phyloP scores from a whole-genome alignment of 37 sponge, comb jelly and placozoan genomes.

The Bolinopsis microptera region DNA sequence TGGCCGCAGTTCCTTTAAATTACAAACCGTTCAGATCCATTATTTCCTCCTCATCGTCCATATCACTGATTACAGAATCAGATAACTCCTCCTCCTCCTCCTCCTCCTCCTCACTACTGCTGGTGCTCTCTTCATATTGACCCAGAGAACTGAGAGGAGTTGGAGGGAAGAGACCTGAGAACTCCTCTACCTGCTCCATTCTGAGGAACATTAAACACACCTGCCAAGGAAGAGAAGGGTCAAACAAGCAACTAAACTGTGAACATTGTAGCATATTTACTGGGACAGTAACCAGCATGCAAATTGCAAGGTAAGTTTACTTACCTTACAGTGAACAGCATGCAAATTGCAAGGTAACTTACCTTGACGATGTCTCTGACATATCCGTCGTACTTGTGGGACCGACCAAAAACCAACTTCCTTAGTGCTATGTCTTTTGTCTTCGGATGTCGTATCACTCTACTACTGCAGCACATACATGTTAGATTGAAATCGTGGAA shows the following conservation, averaged over 20 bases:
- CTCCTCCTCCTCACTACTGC: not conserved
- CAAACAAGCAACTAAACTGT: too few relatives aligned
- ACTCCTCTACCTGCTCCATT: conserved; percentile 6
- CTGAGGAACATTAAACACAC: conserved; percentile 1
- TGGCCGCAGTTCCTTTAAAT: too few relatives aligned
- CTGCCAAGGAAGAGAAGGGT: too few relatives aligned
- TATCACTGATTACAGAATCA: not conserved
- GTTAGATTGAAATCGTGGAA: too few relatives aligned
- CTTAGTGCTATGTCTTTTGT: not conserved
- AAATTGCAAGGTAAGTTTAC: too few relatives aligned
- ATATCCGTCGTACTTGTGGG: not conserved
- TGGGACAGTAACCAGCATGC: too few relatives aligned
- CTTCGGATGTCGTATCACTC: not conserved
- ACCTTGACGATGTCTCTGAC: not conserved
- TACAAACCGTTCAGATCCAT: not conserved
- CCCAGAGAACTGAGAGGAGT: not conserved
- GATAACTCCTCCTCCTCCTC: too few relatives aligned
- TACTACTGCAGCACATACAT: not conserved
- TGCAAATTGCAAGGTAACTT: too few relatives aligned
- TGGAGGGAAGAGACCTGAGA: conserved; percentile 5
- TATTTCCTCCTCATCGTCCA: not conserved
- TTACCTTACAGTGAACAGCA: too few relatives aligned
- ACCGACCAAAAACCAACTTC: conserved; percentile 29
- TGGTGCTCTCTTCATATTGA: not conserved
- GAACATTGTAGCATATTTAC: too few relatives aligned